Base-by-base conservation (phyloP, 2,797 vertebrate species). In the Cossypha caffra region DNA sequence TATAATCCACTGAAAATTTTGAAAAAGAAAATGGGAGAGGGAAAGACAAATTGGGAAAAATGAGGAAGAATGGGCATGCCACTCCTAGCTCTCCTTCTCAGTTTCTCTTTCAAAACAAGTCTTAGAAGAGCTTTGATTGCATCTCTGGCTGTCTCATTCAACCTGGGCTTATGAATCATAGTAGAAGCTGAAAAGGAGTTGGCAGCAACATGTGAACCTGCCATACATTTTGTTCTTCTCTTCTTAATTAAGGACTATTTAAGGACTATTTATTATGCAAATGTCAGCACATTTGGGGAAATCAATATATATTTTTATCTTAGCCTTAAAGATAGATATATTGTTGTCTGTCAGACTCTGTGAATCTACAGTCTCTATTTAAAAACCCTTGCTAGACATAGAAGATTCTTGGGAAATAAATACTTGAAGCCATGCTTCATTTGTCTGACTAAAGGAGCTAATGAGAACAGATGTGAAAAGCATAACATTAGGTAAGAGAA, bases 221-320 rank as follows among this genome's bases (percentile, higher is more conserved):
- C 64, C 63, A 88, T 80, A 80, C 43, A 85, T 93, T 95, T 88
- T 97, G 62, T 87, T 96, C 86, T 83, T 79, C 90, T 96, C 86
- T 69, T 85, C 90, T 96, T 94, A 95, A 89, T 96, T 95, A 95
- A 86, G 37, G 33, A 82, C 51, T 74, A 68, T 72, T 87, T 93
- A 74, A 42, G 42, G 42, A 42, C 42, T 42, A 42, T 42, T 42
- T 42, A 42, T 42, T 81, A 95, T 84, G 90, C 64, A 94, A 81
- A 94, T 91, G 66, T 74, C 63, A 93, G 54, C 74, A 88, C 40
- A 90, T 82, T 87, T 85, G 4, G 38, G 50, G 13, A 16, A 85
- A 95, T 67, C 67, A 79, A 78, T 72, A 78, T 33, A 73, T 33
- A 91, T 29, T 50, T 92, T 95, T 85, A 85, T 68, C 63, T 93